Evolutionary conservation across 2,797 vertebrate genomes (phyloP), one percentile per base, ranked within the genome.

Genomic region (Amblyraja radiata): DNA sequence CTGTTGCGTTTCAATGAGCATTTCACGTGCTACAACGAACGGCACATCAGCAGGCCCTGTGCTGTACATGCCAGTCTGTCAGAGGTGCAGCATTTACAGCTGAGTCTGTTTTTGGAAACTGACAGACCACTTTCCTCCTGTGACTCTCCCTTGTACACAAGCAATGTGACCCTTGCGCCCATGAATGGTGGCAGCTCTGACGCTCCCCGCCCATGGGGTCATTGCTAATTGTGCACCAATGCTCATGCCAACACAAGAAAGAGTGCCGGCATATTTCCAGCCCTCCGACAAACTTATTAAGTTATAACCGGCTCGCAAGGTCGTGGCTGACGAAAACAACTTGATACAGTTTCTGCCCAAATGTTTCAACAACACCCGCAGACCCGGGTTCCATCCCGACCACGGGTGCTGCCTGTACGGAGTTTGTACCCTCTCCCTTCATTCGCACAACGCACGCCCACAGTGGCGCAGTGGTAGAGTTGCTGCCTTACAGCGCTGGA

Each of bases 71-170:
- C 90, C 90, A 73, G 71, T 11, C 71, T 74, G 11, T 58, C 32
- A 13, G 36, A 54, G 71, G 21, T 23, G 65, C 18, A 21, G 10
- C 39, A 25, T 68, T 73, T 61, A 13, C 14, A 6, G 68, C 14
- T 28, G 90, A 8, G 25, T 76, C 90, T 76, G 90, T 76, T 92
- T 92, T 25, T 46, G 54, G 90, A 91, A 91, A 14, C 46, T 73
- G 88, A 76, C 90, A 54, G 71, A 1, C 90, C 28, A 54, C 28
- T 76, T 92, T 91, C 11, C 71, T 25, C 36, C 63, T 32, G 32
- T 54, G 36, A 39, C 90, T 32, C 58, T 23, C 83, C 83, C 58
- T 65, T 32, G 83, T 61, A 86, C 16, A 91, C 16, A 54, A 23
- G 32, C 68, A 73, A 90, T 74, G 88, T 71, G 68, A 74, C 14